Conservation (phyloP, 2,113 vertebrate genomes). For the Corynorhinus townsendii region DNA sequence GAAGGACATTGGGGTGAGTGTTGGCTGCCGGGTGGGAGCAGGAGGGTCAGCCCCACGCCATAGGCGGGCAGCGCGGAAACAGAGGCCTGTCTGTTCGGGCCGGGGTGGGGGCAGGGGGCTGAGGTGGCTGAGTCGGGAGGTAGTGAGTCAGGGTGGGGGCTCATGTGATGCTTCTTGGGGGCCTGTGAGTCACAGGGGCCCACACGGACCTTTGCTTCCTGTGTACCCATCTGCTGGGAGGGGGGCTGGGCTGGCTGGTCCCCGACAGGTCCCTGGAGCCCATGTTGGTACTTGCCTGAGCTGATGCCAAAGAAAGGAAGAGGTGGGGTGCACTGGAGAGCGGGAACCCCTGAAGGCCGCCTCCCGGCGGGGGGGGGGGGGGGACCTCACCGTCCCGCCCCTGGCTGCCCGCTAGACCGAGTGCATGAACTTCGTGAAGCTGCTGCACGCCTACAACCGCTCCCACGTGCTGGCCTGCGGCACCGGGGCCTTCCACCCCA, state of each 20-base stretch:
- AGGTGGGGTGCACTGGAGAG: neutral
- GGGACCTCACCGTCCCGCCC: neutral
- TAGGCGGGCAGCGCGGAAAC: neutral
- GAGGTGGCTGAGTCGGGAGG: conserved; percentile 9
- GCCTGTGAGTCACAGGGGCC: neutral
- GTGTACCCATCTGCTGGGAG: neutral
- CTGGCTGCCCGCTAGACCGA: conserved; percentile 83
- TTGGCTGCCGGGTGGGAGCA: rapidly evolving
- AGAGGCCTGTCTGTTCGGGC: conserved; percentile 54
- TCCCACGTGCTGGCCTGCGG: conserved; percentile 95
- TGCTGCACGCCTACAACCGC: conserved; percentile 92
- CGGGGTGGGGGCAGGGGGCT: neutral
- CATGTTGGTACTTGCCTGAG: neutral
- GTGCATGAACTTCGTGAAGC: conserved; percentile 97
- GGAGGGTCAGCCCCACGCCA: neutral
- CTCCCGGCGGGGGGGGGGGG: no score
- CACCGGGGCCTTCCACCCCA: conserved; percentile 95
- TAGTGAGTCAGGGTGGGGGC: conserved; percentile 60
- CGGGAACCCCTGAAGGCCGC: neutral
- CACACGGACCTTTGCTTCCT: neutral
- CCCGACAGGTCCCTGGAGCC: neutral
- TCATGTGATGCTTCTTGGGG: conserved; percentile 14
- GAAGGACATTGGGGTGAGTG: conserved; percentile 96
- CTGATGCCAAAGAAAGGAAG: neutral
- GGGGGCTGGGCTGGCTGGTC: neutral